A percentile compares a stretch with the other conserved stretches of the same genome.
phyloP scores from a whole-genome alignment of 2,113 vertebrate species.

The Sphaerodactylus townsendi region DNA sequence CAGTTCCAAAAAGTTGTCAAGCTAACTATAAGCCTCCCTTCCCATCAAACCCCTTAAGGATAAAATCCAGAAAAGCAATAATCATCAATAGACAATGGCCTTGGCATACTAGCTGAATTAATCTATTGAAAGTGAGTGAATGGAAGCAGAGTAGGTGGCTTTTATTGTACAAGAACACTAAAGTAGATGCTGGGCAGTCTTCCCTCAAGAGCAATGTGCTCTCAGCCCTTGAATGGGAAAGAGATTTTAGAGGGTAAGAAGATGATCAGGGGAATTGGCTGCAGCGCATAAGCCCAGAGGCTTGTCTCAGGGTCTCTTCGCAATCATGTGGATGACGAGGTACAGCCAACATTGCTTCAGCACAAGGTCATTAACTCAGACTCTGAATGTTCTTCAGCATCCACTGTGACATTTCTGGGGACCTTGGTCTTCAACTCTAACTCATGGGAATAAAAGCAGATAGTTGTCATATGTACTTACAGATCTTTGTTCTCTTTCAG shows the following conservation, averaged over 20 bases:
- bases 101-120: background rate
- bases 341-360: background rate
- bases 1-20: background rate
- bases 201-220: conserved; percentile 1
- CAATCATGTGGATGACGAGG: background rate
- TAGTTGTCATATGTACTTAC: background rate
- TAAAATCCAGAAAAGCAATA: background rate
- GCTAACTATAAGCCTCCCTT: background rate
- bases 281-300: background rate
- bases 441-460: conserved; percentile 2
- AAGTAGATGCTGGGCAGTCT: conserved; percentile 1
- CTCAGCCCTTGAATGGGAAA: background rate
- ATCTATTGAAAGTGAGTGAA: background rate
- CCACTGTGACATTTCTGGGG: background rate
- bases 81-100: background rate
- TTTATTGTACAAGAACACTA: background rate
- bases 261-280: background rate
- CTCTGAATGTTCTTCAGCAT: background rate
- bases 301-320: background rate
- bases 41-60: background rate
- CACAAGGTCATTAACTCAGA: background rate
- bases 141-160: background rate
- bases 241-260: background rate
- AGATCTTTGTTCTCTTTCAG: background rate
- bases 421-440: background rate